Evolutionary conservation across 2,797 vertebrate genomes (phyloP), one percentile per base, ranked within the genome.

Genomic region (Cuculus canorus): DNA sequence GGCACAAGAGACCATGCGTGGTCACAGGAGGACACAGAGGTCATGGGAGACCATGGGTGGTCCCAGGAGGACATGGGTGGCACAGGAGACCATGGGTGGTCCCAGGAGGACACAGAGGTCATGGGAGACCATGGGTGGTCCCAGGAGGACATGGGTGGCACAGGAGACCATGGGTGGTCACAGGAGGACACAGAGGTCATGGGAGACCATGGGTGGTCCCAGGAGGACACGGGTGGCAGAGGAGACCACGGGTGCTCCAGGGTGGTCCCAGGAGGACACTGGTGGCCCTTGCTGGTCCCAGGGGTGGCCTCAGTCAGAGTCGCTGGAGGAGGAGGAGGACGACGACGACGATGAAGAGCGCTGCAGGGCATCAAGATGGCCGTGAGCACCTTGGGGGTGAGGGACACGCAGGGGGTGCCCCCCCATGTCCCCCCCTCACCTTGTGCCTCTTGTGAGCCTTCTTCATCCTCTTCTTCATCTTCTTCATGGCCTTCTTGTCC

Each of bases 401-500:
- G 9, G 66, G 24, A 28, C 27, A 17, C 7, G 10, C n/a, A n/a
- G n/a, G n/a, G n/a, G n/a, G 9, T 12, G 9, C 17, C 8, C 9
- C 57, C 9, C 23, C 19, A 13, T 13, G 43, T 17, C 39, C 37
- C 30, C 52, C 60, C 52, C 98, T 98, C 98, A 82, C 72, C 54
- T 97, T 98, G 66, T 97, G 95, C 87, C 39, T 96, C 86, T 98
- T 98, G 50, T 98, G 97, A 9, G 83, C 97, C 93, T 99, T 99
- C 97, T 99, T 99, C 98, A 98, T 97, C 89, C 97, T 98, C 98
- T 99, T 99, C 93, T 93, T 98, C 97, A 98, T 95, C 97, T 98
- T 98, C 81, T 92, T 95, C 3, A 41, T 79, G 1, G 76, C 80
- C 71, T 98, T 98, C 97, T 99, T 99, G 92, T 98, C 88, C 88